Evolutionary conservation across 2,113 vertebrate species (phyloP).

Genomic region (Rynchops niger): DNA sequence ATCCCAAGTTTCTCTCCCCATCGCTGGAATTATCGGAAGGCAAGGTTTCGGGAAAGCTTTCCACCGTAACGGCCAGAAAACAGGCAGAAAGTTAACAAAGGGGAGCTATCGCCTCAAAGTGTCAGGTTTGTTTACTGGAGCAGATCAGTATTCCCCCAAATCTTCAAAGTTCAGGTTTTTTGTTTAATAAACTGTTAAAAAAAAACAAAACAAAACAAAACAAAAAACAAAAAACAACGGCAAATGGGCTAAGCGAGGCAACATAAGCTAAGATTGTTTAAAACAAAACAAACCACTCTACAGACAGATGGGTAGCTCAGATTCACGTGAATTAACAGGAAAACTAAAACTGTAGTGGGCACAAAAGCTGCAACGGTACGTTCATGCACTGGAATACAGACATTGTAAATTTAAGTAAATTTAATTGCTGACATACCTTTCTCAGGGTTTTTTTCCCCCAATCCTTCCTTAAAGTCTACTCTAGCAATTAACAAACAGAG

Average conservation of each 20-base stretch:
- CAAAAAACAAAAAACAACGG: background rate
- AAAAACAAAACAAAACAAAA: background rate
- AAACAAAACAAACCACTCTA: background rate
- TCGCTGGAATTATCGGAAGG: background rate
- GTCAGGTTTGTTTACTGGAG: constrained; percentile 17
- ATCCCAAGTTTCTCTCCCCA: constrained; percentile 36
- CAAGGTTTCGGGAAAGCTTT: constrained; percentile 10
- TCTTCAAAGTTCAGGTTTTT: background rate
- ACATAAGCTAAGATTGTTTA: background rate
- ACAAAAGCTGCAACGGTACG: background rate
- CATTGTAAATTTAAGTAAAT: background rate
- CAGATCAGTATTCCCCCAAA: background rate
- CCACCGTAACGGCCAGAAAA: background rate
- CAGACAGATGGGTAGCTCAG: background rate
- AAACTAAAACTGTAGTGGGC: background rate
- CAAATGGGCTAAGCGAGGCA: background rate
- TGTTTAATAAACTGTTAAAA: background rate
- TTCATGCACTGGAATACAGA: background rate
- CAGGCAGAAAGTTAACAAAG: constrained; percentile 53
- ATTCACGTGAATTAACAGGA: background rate
- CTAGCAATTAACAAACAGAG: constrained; percentile 70
- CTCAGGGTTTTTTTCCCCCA: background rate
- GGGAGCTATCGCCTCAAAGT: background rate
- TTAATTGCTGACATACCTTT: constrained; percentile 49
- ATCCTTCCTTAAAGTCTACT: constrained; percentile 57